Conservation (phyloP, 2,797 vertebrate species). For the Diplodus sargus region DNA sequence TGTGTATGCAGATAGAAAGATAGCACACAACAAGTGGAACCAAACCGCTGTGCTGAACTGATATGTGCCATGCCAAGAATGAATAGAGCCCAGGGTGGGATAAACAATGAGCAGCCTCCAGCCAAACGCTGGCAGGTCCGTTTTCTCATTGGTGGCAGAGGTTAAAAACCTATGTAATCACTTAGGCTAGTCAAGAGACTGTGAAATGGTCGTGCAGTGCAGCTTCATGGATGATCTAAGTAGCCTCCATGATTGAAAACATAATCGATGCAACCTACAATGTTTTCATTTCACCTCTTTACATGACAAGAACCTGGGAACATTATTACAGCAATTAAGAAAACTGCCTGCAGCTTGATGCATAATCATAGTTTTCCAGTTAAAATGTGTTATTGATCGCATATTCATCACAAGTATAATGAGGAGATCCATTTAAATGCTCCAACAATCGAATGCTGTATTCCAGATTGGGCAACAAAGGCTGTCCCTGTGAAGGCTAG, state of each 20-base stretch:
- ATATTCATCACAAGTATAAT: neutral
- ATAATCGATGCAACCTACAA: neutral
- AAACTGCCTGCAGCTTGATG: neutral
- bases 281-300: neutral
- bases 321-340: neutral
- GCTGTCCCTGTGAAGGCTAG: neutral
- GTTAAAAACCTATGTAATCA: constrained; percentile 8
- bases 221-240: neutral
- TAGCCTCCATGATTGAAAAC: neutral
- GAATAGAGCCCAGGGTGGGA: constrained; percentile 16
- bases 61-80: constrained; percentile 28
- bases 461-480: neutral
- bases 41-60: constrained; percentile 29
- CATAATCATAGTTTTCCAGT: constrained; percentile 2
- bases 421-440: neutral
- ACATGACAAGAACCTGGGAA: neutral
- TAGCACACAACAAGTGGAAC: constrained; percentile 37
- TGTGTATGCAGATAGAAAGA: constrained; percentile 47
- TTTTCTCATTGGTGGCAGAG: neutral
- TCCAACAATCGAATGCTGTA: neutral
- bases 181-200: neutral
- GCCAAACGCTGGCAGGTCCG: constrained; percentile 10
- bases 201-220: neutral
- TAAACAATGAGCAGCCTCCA: constrained; percentile 22
- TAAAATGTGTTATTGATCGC: neutral